A percentile compares a stretch with the other conserved stretches of the same genome.
Conservation (phyloP, 2,888 invertebrate genomes). For the Aphrophora alni region DNA sequence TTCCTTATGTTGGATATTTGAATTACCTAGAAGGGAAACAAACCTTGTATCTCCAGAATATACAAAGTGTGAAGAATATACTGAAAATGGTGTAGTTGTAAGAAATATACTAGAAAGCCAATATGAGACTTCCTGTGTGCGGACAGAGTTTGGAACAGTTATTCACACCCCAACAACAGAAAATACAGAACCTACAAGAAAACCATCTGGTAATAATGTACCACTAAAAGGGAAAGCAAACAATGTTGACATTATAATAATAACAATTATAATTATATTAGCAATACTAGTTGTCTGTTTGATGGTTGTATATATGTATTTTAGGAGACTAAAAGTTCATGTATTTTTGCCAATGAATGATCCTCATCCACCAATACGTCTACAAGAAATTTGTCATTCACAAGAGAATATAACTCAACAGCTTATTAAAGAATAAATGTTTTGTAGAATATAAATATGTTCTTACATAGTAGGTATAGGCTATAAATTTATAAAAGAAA, state of each 20-base stretch:
- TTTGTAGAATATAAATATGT: no score
- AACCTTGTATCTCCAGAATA: not conserved
- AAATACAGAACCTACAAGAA: not conserved
- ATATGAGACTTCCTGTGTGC: not conserved
- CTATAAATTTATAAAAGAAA: no score
- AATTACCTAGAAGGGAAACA: not conserved
- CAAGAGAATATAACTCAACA: not conserved
- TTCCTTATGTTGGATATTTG: not conserved
- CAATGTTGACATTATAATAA: constrained; percentile 7
- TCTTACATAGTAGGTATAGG: no score
- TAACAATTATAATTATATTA: not conserved
- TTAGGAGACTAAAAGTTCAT: not conserved
- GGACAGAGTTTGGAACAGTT: not conserved
- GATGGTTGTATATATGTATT: not conserved
- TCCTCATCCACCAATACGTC: not conserved
- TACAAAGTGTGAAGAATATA: not conserved
- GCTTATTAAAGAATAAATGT: not conserved
- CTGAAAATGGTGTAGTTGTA: not conserved
- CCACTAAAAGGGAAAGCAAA: not conserved
- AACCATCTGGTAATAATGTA: not conserved
- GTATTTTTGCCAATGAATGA: not conserved
- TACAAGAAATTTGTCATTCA: not conserved
- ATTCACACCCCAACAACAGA: not conserved
- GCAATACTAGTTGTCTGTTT: not conserved
- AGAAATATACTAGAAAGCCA: not conserved